phyloP scores from a whole-genome alignment of 2,888 invertebrate genomes.

The Dynastes hyllus region DNA sequence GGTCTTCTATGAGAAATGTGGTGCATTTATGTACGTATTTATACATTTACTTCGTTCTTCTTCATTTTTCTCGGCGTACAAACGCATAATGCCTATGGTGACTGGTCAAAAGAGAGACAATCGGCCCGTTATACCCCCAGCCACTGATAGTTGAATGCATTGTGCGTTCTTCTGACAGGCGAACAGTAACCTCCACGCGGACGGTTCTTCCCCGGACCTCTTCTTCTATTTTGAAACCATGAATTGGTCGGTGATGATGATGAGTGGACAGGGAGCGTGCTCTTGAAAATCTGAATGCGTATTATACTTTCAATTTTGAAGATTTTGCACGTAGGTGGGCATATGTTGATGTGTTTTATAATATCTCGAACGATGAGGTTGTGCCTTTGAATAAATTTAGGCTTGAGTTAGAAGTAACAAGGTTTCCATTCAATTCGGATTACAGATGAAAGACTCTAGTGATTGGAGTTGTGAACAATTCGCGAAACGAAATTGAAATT shows the following conservation, averaged over 20 bases:
- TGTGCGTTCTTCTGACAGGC: conserved; percentile 56
- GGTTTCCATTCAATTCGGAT: background rate
- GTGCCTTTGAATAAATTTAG: conserved; percentile 35
- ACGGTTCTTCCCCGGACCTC: background rate
- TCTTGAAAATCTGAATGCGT: conserved; percentile 47
- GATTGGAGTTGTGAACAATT: background rate
- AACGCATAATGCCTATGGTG: conserved; percentile 49
- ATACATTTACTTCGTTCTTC: conserved; percentile 33
- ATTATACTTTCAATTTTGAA: conserved; percentile 51
- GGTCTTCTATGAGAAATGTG: conserved; percentile 48
- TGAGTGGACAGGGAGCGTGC: conserved; percentile 50
- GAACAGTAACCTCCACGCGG: background rate
- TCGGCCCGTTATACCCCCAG: conserved; percentile 57
- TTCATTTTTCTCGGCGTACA: background rate
- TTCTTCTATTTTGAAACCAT: conserved; percentile 30
- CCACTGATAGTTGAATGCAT: conserved; percentile 58
- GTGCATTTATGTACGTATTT: background rate
- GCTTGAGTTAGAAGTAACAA: conserved; percentile 5
- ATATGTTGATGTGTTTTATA: background rate
- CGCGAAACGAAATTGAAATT: background rate
- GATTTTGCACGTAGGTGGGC: conserved; percentile 53
- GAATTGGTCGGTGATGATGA: conserved; percentile 29
- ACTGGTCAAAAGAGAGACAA: conserved; percentile 59
- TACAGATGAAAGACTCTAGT: background rate
- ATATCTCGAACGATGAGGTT: background rate